Evolutionary conservation across 2,888 invertebrate species (phyloP).

Genomic region (Spodoptera picta): DNA sequence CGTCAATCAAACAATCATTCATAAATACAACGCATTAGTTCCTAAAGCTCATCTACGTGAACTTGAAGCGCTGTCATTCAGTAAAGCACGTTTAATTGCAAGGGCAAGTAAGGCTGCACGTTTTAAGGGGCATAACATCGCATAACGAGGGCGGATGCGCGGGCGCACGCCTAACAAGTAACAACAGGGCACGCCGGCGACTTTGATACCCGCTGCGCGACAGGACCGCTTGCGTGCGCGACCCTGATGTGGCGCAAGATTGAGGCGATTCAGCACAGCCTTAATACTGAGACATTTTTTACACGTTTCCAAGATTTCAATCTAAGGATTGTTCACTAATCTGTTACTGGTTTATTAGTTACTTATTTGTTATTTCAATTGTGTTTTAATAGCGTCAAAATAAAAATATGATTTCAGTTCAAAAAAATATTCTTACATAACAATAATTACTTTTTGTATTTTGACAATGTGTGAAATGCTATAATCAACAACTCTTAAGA

Average conservation of each 20-base stretch:
- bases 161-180: conserved; percentile 70
- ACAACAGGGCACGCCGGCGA: conserved; percentile 72
- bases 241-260: conserved; percentile 64
- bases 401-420: no score
- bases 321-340: background rate
- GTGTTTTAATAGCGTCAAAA: no score
- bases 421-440: no score
- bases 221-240: conserved; percentile 78
- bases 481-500: no score
- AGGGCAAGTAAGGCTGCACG: conserved; percentile 48
- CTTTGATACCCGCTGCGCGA: conserved; percentile 82
- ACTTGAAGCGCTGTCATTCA: conserved; percentile 45
- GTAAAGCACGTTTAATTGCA: conserved; percentile 54
- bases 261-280: conserved; percentile 53
- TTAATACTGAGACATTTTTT: conserved; percentile 18
- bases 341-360: no score
- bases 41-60: conserved; percentile 22
- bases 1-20: no score
- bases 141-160: conserved; percentile 70
- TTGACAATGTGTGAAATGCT: no score
- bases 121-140: conserved; percentile 53
- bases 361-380: no score
- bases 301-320: background rate
- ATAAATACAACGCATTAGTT: conserved; percentile 7
- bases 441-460: no score